A percentile compares a stretch with the other conserved stretches of the same genome.
Conservation (phyloP, 2,113 vertebrate species). For the Glaucidium brasilianum region DNA sequence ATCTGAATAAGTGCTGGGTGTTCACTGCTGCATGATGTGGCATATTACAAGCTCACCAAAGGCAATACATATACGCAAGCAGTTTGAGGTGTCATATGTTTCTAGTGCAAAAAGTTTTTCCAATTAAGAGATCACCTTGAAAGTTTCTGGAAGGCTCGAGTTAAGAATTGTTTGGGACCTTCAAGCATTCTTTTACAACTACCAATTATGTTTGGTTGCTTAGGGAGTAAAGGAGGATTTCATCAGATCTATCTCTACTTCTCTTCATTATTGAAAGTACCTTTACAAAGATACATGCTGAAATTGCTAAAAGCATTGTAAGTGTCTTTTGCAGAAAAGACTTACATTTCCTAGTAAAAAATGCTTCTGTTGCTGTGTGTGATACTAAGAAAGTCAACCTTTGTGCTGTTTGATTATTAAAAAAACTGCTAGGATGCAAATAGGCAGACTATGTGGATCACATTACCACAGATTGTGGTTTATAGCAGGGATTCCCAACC, state of each 20-base stretch:
- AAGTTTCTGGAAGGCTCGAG: neutral
- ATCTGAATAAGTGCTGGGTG: neutral
- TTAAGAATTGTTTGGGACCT: neutral
- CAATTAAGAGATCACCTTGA: neutral
- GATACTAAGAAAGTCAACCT: neutral
- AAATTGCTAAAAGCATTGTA: neutral
- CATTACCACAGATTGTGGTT: neutral
- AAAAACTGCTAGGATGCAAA: neutral
- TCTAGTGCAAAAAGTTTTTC: neutral
- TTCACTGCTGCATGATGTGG: neutral
- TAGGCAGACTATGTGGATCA: rapidly evolving
- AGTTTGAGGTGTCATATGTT: neutral
- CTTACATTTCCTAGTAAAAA: neutral
- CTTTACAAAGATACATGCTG: neutral
- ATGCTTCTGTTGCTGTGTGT: neutral
- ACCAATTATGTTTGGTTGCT: neutral
- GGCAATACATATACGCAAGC: neutral
- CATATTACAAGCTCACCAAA: neutral
- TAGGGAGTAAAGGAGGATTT: neutral
- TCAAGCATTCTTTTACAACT: neutral
- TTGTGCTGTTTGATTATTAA: neutral
- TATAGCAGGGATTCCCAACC: neutral
- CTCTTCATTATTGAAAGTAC: neutral
- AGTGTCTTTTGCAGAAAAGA: neutral
- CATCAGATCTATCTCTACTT: neutral